Evolutionary conservation across 2,797 vertebrate genomes (phyloP), one percentile per base, ranked within the genome.

Genomic region (Chelon auratus): DNA sequence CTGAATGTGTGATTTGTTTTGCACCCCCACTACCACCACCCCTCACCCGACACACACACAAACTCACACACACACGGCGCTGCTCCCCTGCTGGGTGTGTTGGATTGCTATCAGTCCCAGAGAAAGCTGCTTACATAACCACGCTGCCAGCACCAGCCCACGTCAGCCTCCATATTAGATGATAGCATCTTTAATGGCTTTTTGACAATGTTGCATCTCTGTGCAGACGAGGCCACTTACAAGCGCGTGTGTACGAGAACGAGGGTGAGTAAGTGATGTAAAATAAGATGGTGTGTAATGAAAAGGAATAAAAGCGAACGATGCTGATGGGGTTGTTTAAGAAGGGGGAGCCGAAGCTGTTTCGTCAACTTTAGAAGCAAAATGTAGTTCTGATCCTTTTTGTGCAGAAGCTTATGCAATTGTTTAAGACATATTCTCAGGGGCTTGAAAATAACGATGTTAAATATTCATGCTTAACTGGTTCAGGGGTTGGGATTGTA

Each of bases 71-170:
- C 60, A 65, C 78, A 59, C 77, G 60, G 30, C n/a, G 50, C n/a
- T 0, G 33, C 80, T 75, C 69, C 82, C 87, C 86, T 91, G 89
- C 89, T 86, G 91, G 83, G 87, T 63, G 83, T 85, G 85, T 89
- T 91, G 88, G 88, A 91, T 89, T 81, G 81, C 83, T 81, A 86
- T 89, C 86, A 85, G 81, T 89, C 90, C 78, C 89, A 53, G 72
- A 85, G 88, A 92, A 90, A 82, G 85, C 80, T 59, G 84, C 88
- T 92, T 91, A 92, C 88, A 90, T 90, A 92, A 91, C 85, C 53
- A 45, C 48, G 36, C 79, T 86, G 84, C 84, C 85, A 88, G 75
- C 79, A 68, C 42, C 86, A 80, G 75, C 88, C 90, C 87, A 89
- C 84, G 60, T 87, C 75, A 76, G 79, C 83, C 80, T 84, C 85